Evolutionary conservation across 2,797 vertebrate species (phyloP).

Genomic region (Sparidentex hasta): DNA sequence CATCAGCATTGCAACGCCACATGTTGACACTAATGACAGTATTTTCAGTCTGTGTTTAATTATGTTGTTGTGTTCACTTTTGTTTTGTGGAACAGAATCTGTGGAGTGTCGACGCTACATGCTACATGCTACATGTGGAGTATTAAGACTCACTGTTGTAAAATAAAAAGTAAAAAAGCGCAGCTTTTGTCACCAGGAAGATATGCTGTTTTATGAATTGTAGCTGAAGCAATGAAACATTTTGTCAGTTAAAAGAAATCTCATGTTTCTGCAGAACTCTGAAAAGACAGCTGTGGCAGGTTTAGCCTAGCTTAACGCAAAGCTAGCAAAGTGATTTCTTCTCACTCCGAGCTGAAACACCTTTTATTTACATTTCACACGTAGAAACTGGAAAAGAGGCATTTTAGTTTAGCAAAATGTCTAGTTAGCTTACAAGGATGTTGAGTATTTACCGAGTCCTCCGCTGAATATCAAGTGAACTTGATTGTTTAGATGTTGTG

Average conservation of each 20-base stretch:
- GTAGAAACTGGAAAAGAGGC: background rate
- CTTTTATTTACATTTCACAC: background rate
- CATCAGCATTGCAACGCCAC: slow-evolving; percentile 3
- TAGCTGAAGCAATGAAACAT: background rate
- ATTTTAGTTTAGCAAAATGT: background rate
- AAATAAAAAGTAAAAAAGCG: background rate
- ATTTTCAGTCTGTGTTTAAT: background rate
- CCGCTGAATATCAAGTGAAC: background rate
- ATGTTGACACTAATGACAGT: slow-evolving; percentile 7
- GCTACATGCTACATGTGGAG: background rate
- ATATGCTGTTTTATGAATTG: background rate
- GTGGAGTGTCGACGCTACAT: background rate
- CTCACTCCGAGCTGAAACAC: background rate
- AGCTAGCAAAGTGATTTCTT: background rate
- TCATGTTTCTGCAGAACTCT: background rate
- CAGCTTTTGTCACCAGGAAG: background rate
- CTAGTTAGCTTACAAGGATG: background rate
- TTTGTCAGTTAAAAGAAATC: background rate
- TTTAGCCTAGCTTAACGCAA: background rate
- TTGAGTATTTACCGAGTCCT: background rate
- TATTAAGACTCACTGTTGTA: background rate
- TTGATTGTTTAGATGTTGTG: no score
- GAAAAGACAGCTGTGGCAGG: background rate
- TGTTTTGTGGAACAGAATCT: background rate
- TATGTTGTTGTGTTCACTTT: slow-evolving; percentile 5